Conservation (phyloP, 2,113 vertebrate species). For the Stictonetta naevosa region DNA sequence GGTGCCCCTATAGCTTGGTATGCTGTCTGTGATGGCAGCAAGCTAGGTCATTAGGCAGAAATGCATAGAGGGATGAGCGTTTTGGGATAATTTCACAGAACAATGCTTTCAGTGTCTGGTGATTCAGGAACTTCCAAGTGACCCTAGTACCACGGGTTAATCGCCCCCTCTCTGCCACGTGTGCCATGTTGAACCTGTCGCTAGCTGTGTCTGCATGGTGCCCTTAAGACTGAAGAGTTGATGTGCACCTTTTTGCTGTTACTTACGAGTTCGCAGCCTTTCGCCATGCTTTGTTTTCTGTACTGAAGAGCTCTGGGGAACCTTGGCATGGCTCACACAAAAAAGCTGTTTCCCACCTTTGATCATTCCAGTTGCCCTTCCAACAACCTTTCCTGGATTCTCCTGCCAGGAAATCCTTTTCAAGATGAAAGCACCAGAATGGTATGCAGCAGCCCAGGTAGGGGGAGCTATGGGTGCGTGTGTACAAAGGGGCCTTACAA, state of each 20-base stretch:
- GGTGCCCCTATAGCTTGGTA: rapidly evolving
- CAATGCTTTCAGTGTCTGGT: neutral
- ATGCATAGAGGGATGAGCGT: neutral
- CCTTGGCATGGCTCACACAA: neutral
- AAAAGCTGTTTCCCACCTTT: neutral
- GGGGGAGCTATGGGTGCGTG: neutral
- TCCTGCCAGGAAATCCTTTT: neutral
- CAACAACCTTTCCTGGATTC: neutral
- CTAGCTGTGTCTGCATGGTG: neutral
- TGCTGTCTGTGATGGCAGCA: rapidly evolving
- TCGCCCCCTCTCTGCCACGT: neutral
- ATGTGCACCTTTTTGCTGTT: neutral
- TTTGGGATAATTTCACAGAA: neutral
- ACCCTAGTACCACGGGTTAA: neutral
- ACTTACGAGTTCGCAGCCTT: neutral
- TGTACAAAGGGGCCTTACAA: neutral
- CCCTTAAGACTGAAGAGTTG: neutral
- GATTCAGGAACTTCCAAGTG: neutral
- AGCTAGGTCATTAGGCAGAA: neutral
- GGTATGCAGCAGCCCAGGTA: neutral
- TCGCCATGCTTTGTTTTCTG: neutral
- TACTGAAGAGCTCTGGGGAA: neutral
- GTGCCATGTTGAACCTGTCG: neutral
- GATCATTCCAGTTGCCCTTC: neutral
- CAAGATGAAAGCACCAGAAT: neutral